Evolutionary conservation across 2,888 invertebrate species (phyloP), one percentile per base, ranked within the genome.

Genomic region (Ernsta delagoae): DNA sequence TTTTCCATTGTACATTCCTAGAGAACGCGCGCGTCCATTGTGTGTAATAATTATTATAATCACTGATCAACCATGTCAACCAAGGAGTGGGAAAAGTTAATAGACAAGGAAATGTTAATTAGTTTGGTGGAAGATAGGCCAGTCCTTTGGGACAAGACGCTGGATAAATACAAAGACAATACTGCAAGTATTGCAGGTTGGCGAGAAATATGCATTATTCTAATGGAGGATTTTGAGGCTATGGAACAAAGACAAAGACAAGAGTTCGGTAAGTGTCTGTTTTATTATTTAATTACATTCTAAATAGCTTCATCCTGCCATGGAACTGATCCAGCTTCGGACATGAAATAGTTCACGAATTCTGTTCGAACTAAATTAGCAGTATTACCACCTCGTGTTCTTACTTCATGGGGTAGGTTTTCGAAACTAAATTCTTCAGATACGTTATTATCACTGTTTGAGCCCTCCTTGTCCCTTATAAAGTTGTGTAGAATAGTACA

Each of bases 401-500:
- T 71, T 71, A 45, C 71, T 45, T 71, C 71, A 71, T 68, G 54
- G 59, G 71, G 71, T 70, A 70, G 70, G 71, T 45, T 57, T n/a
- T 57, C 12, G 57, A 36, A 57, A 57, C 12, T n/a, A 57, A 57
- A 57, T 57, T 11, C 57, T 72, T 70, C 71, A 70, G 70, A 72
- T 72, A 56, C 70, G 66, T 57, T 72, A 56, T 72, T 70, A 56
- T 31, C 70, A 72, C 57, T 56, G 53, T 70, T 72, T 68, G 48
- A 70, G 68, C 70, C 70, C 65, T 69, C 71, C 34, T 71, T 72
- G 31, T 74, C 63, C 64, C 65, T 72, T 69, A 71, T 24, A 71
- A 73, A 72, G 66, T 74, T 74, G 71, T 74, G 73, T 69, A 74
- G 70, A 67, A 74, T 65, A n/a, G 61, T 61, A 12, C 61, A 61